Percentiles rank a stretch among this genome's conserved stretches.
Conservation (phyloP, 2,113 vertebrate species). For the Potamarius usumacintae region DNA sequence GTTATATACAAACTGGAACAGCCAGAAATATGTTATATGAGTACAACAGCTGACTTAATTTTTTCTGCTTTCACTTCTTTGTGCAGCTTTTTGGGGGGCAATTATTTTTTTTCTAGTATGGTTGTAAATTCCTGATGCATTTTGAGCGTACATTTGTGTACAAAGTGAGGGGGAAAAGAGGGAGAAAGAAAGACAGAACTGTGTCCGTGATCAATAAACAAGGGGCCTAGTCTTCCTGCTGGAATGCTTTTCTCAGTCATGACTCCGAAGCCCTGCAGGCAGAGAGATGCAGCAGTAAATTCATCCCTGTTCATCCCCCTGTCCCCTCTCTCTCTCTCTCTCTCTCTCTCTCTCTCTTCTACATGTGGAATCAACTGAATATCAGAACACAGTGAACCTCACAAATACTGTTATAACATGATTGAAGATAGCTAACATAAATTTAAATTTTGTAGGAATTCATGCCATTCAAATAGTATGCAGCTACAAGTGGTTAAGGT, state of each 20-base stretch:
- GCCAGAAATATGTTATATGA: conserved; percentile 10
- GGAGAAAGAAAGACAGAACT: conserved; percentile 54
- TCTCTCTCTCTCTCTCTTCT: neutral
- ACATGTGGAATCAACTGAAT: conserved; percentile 9
- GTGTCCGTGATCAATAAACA: conserved; percentile 56
- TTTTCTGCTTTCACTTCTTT: neutral
- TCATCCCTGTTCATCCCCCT: conserved; percentile 51
- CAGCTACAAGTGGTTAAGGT: neutral
- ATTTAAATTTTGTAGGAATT: neutral
- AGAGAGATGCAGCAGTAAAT: conserved; percentile 59
- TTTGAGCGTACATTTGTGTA: conserved; percentile 27
- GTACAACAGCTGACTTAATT: neutral
- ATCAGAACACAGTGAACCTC: neutral
- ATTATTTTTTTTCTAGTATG: neutral
- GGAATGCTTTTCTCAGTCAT: conserved; percentile 67
- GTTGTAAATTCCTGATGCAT: conserved; percentile 30
- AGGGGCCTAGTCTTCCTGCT: conserved; percentile 62
- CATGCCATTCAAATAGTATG: neutral
- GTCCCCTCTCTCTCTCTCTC: conserved; percentile 38
- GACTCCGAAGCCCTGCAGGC: conserved; percentile 63
- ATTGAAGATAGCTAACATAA: neutral
- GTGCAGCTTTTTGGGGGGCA: neutral
- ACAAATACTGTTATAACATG: neutral
- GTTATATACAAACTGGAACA: conserved; percentile 13
- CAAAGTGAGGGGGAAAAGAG: conserved; percentile 29